Percentiles rank a stretch among this genome's conserved stretches.
These are phyloP conservation scores for Yponomeuta sedellus DNA, from an alignment of 2,888 invertebrate genomes.

Conservation along the genomic window DNA sequence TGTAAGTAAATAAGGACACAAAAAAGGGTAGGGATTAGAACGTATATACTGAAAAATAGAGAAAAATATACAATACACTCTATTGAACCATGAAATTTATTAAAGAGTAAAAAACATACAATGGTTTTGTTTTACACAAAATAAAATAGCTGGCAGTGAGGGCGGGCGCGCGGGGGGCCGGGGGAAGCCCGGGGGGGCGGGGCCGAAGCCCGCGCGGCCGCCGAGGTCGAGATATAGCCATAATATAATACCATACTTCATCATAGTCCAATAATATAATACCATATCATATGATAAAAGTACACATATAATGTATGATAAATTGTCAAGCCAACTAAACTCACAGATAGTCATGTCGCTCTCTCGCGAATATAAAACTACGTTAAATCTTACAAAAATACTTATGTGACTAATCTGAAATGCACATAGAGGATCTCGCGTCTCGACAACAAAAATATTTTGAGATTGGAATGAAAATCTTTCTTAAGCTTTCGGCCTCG, in stretches of 20 bases:
- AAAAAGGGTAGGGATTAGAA: conserved; percentile 44
- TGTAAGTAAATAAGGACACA: conserved; percentile 65
- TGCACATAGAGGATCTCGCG: conserved; percentile 73
- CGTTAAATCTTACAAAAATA: conserved; percentile 76
- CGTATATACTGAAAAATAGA: conserved; percentile 56
- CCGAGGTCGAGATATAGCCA: conserved; percentile 9
- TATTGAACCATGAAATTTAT: conserved; percentile 77
- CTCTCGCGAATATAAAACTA: conserved; percentile 72
- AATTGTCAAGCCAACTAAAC: conserved; percentile 71
- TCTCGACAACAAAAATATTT: conserved; percentile 75
- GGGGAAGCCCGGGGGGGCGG: conserved; percentile 30
- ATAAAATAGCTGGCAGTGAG: conserved; percentile 72
- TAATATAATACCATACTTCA: conserved; percentile 16
- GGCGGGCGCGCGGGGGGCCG: conserved; percentile 37
- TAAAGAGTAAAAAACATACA: conserved; percentile 75
- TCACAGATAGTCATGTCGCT: conserved; percentile 72
- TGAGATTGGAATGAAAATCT: conserved; percentile 75
- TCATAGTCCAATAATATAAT: conserved; percentile 71
- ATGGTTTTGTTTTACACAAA: conserved; percentile 71
- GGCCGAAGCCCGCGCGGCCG: conserved; percentile 27
- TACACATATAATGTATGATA: conserved; percentile 58
- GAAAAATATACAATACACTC: conserved; percentile 74
- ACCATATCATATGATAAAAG: conserved; percentile 69
- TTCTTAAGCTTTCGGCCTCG: conserved; percentile 64
- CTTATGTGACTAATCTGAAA: conserved; percentile 74